These are phyloP conservation scores for Gnathonemus longibarbis DNA, from an alignment of 2,113 vertebrate species.

Conservation along the genomic window DNA sequence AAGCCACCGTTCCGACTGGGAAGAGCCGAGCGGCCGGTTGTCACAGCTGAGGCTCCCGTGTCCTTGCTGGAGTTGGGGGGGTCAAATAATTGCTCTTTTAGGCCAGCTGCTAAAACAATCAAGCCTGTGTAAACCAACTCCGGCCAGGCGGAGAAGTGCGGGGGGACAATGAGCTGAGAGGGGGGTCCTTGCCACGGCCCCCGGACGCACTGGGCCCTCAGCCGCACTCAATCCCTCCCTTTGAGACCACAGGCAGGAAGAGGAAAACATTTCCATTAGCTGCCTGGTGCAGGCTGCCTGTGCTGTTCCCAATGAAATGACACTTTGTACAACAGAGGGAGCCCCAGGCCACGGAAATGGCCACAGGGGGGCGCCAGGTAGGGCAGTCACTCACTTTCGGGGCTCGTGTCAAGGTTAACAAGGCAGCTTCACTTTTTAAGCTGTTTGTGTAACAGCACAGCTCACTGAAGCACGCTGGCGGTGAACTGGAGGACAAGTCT, in stretches of 20 bases:
- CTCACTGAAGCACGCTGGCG: background rate
- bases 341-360: background rate
- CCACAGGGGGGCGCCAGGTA: background rate
- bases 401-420: background rate
- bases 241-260: background rate
- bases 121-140: constrained; percentile 27
- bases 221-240: background rate
- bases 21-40: background rate
- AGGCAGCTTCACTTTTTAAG: background rate
- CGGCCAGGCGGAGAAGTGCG: background rate
- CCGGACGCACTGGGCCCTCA: background rate
- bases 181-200: background rate
- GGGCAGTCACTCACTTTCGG: background rate
- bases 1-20: background rate
- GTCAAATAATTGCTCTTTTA: constrained; percentile 40
- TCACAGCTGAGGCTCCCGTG: background rate
- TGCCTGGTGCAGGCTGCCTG: background rate
- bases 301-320: background rate
- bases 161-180: constrained; percentile 12
- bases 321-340: background rate
- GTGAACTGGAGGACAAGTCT: background rate
- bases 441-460: background rate
- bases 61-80: background rate
- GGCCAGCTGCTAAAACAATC: constrained; percentile 65
- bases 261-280: background rate